Base-by-base conservation (phyloP, 2,797 vertebrate species). In the Myripristis murdjan region DNA sequence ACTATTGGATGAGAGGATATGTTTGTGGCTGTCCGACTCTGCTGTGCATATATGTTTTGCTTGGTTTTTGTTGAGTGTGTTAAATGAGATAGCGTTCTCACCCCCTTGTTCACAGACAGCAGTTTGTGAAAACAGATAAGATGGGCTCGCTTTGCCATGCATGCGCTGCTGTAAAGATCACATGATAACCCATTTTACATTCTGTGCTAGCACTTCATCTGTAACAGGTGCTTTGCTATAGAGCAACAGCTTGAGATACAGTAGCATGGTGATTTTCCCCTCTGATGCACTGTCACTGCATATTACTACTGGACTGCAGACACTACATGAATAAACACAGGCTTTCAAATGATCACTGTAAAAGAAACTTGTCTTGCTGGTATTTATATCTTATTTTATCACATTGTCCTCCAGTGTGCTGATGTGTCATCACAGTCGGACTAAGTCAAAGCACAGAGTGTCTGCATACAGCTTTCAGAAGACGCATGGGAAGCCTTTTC, bases 61-160 rank as follows among this genome's bases (percentile, higher is more conserved):
- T 39, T 31, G 20, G 15, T 26, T 67, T 66, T 52, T 67, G 10
- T 35, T 10, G 0, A 7, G 46, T 49, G 5, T 47, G 10, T 71
- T 74, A 54, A 20, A 43, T 58, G 54, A 59, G 48, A 64, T 16
- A 65, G 20, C 10, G 24, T 56, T 73, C 7, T 65, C 61, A 10
- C 18, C 33, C 70, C 28, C 23, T 20, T 16, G 44, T 67, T 39
- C 0, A 14, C 49, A 52, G 52, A 41, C 55, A n/a, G 61, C 23
- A 31, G 81, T 82, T 83, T 69, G 54, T 56, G 7, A 57, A 71
- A 66, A 41, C 39, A 79, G 87, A 90, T 90, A 88, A 88, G 83
- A 82, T 37, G 76, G 58, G 64, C 52, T 64, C 31, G 79, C 69
- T 68, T 73, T 75, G 79, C 77, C 73, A 74, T 22, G 24, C 63